Evolutionary conservation across 2,797 vertebrate genomes (phyloP).

Genomic region (Catamblyrhynchus diadema): DNA sequence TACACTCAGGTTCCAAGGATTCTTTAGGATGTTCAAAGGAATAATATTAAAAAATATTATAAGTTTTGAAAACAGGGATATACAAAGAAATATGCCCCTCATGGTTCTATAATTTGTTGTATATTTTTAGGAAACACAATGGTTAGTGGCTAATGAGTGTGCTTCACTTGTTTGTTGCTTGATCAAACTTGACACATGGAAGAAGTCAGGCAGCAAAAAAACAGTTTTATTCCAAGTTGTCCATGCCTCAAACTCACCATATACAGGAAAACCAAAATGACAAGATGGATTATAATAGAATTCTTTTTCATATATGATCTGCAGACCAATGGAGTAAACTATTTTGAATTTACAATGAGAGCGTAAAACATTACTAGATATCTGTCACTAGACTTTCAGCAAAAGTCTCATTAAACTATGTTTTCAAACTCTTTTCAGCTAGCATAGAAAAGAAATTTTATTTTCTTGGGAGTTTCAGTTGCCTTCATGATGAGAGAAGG

Average conservation of each 20-base stretch:
- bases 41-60: background rate
- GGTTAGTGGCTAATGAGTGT: background rate
- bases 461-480: background rate
- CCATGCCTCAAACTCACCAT: background rate
- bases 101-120: background rate
- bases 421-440: background rate
- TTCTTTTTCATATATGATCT: background rate
- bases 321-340: background rate
- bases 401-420: background rate
- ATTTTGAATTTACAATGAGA: background rate
- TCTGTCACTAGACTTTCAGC: background rate
- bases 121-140: background rate
- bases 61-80: background rate
- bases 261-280: background rate
- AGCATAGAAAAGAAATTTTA: background rate
- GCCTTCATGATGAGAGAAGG: background rate
- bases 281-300: background rate
- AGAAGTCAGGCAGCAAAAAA: background rate
- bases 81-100: background rate
- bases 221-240: background rate
- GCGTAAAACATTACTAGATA: rapidly evolving
- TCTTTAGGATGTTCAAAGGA: background rate
- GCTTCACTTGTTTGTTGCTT: background rate
- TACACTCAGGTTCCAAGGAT: background rate
- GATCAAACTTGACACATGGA: background rate